Percentiles rank a stretch among this genome's conserved stretches.
These are phyloP conservation scores for Nannoperca australis DNA, from an alignment of 2,797 vertebrate genomes.

Conservation along the genomic window DNA sequence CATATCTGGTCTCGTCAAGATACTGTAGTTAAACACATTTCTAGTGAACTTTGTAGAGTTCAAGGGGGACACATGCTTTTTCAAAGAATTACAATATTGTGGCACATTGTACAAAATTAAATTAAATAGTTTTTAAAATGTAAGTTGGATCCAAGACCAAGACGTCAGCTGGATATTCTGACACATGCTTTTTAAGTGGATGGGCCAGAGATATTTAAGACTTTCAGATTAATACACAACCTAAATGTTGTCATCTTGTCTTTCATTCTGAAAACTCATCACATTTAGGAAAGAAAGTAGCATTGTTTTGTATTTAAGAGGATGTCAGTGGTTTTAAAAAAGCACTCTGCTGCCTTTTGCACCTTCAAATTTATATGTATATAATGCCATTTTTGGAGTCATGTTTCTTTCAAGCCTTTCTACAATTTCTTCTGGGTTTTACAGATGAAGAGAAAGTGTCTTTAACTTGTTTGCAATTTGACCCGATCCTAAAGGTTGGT, in stretches of 20 bases:
- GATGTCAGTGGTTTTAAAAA: conserved; percentile 1
- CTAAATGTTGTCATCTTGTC: conserved; percentile 5
- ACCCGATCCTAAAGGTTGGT: neutral
- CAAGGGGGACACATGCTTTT: neutral
- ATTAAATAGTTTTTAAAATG: neutral
- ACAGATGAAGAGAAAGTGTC: neutral
- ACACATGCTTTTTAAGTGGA: neutral
- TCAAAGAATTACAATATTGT: neutral
- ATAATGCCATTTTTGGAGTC: neutral
- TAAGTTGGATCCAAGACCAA: conserved; percentile 5
- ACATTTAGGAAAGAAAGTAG: neutral
- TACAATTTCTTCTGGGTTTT: neutral
- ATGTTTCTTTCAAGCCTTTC: neutral
- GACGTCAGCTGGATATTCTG: neutral
- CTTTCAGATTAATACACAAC: conserved; percentile 10
- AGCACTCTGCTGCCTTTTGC: conserved; percentile 15
- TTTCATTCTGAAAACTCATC: conserved; percentile 17
- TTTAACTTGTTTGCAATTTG: neutral
- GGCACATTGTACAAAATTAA: neutral
- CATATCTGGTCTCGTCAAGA: neutral
- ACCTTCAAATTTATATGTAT: conserved; percentile 12
- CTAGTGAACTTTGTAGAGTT: too few relatives aligned
- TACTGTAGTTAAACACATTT: neutral
- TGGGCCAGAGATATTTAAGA: neutral
- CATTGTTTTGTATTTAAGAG: conserved; percentile 14